These are phyloP conservation scores for Xestobium rufovillosum DNA, from an alignment of 2,888 invertebrate species.

Conservation along the genomic window DNA sequence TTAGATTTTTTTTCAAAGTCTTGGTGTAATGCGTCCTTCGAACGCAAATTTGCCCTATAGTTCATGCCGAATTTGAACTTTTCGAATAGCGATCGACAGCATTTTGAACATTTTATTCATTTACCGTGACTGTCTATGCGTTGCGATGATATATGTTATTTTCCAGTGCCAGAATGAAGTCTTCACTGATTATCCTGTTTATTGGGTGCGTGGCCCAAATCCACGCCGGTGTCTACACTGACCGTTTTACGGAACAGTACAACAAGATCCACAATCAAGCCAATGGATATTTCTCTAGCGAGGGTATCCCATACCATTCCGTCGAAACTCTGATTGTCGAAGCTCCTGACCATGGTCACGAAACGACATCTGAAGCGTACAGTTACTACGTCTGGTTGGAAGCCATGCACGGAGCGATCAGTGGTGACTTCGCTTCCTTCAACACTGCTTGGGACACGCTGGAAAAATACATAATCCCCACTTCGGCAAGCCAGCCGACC, in stretches of 20 bases:
- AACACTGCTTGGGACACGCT: slow-evolving; percentile 24
- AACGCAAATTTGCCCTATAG: no score
- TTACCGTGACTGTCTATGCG: no score
- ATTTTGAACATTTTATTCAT: no score
- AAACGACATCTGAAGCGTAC: slow-evolving; percentile 27
- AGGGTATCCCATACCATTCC: slow-evolving; percentile 27
- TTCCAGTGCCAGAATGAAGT: slow-evolving; percentile 8
- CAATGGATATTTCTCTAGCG: slow-evolving; percentile 26
- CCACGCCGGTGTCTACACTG: slow-evolving; percentile 21
- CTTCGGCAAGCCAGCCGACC: slow-evolving; percentile 23
- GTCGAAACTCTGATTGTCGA: slow-evolving; percentile 27
- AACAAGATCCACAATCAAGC: slow-evolving; percentile 21
- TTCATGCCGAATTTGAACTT: no score
- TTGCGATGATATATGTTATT: no score
- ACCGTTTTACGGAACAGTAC: slow-evolving; percentile 25
- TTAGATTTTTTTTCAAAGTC: no score
- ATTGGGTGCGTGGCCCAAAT: slow-evolving; percentile 19
- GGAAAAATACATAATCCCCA: slow-evolving; percentile 26
- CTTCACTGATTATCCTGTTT: slow-evolving; percentile 12
- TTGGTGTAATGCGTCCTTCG: no score
- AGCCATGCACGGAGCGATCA: slow-evolving; percentile 24
- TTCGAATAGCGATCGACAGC: no score
- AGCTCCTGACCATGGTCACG: slow-evolving; percentile 27
- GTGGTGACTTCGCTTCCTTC: slow-evolving; percentile 24
- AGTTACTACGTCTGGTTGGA: slow-evolving; percentile 27